Evolutionary conservation across 2,113 vertebrate species (phyloP), one percentile per base, ranked within the genome.

Genomic region (Scomber japonicus): DNA sequence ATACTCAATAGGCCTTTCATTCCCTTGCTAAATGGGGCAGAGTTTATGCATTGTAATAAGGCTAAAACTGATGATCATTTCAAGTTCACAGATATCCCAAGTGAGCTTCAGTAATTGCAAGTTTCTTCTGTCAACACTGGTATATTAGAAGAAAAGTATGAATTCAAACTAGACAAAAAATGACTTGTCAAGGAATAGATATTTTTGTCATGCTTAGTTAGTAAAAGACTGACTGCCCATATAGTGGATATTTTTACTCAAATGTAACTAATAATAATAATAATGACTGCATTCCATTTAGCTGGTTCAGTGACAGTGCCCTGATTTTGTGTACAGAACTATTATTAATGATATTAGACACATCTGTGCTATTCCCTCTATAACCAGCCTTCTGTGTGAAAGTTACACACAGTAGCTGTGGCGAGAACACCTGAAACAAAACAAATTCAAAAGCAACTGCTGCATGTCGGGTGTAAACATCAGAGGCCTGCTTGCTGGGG

Each of bases 1-100:
- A 62, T 15, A 31, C 49, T 92, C 86, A 89, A 83, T 84, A 67
- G 75, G 75, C 70, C 85, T 84, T 88, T 89, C 55, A 89, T 88
- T 71, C n/a, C 40, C 62, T 64, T 24, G 9, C 3, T 85, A 66
- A 88, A 77, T 64, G 64, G 12, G 54, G 40, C 27, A 45, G 61
- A 75, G 59, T 77, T 69, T 24, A 59, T 66, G 54, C 15, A 50
- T 72, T 3, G 59, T 10, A 57, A 49, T 31, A 48, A 31, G 44
- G 51, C 14, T 70, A 49, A 54, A 67, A 81, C 27, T 63, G 44
- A 74, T 46, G 27, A 24, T 70, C 6, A 44, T 63, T 70, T 16
- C 27, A 84, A 81, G 49, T 68, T 83, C 48, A 60, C 30, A 53
- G 14, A 19, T 15, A 24, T 60, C 74, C 21, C 21, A 40, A 61